phyloP scores from a whole-genome alignment of 2,888 invertebrate species.

The Cheilosia vernalis region DNA sequence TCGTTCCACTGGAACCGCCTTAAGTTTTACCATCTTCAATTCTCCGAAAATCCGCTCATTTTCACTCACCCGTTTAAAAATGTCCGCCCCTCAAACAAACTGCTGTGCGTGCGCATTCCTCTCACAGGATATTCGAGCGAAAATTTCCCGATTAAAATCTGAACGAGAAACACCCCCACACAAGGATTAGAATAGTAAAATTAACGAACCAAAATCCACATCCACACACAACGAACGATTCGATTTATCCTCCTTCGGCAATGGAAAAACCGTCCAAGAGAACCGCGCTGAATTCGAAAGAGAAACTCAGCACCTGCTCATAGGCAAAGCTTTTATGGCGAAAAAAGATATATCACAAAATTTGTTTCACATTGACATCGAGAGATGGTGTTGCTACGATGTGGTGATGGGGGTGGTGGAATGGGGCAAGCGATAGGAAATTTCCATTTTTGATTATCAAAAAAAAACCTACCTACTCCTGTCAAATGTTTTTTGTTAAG shows the following conservation, averaged over 20 bases:
- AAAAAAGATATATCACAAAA: slow-evolving; percentile 67
- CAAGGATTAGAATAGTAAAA: not conserved
- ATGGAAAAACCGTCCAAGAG: slow-evolving; percentile 3
- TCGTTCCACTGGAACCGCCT: slow-evolving; percentile 42
- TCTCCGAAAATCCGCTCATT: slow-evolving; percentile 4
- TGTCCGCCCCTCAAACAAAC: slow-evolving; percentile 26
- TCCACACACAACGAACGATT: not conserved
- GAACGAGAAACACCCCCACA: slow-evolving; percentile 12
- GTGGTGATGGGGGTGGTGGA: not conserved
- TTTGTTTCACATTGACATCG: slow-evolving; percentile 56
- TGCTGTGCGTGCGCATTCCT: slow-evolving; percentile 55
- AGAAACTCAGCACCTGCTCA: slow-evolving; percentile 13
- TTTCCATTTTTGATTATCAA: slow-evolving; percentile 79
- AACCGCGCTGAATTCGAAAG: slow-evolving; percentile 36
- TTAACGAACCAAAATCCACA: slow-evolving; percentile 1
- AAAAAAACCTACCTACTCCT: slow-evolving; percentile 26
- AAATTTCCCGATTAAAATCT: slow-evolving; percentile 33
- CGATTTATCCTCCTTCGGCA: slow-evolving; percentile 9
- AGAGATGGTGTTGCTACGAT: slow-evolving; percentile 12
- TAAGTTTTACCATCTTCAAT: slow-evolving; percentile 12
- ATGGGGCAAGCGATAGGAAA: slow-evolving; percentile 67
- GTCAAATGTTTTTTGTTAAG: slow-evolving; percentile 41
- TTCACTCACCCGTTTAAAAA: slow-evolving; percentile 30
- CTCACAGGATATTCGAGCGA: slow-evolving; percentile 4
- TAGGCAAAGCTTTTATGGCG: slow-evolving; percentile 42